Percentiles rank a stretch among this genome's conserved stretches.
phyloP scores from a whole-genome alignment of 1,140 invertebrate genomes.

The Apis cerana region DNA sequence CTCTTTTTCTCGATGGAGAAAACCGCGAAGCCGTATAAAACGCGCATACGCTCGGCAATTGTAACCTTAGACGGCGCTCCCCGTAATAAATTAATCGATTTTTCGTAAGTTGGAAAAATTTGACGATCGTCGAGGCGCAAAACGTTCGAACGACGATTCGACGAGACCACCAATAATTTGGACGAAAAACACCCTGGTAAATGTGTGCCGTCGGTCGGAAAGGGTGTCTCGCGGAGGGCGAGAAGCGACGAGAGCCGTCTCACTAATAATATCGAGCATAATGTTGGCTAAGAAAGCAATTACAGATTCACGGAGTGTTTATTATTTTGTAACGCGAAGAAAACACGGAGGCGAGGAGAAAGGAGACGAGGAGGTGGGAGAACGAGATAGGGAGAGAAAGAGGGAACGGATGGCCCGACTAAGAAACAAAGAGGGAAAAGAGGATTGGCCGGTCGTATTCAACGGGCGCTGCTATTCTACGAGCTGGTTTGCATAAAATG shows the following conservation, averaged over 20 bases:
- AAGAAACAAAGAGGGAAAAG: not conserved
- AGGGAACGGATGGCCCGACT: not conserved
- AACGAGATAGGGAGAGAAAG: not conserved
- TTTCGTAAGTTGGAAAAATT: conserved; percentile 3
- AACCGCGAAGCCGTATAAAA: conserved; percentile 17
- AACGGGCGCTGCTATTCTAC: conserved; percentile 43
- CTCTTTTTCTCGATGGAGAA: not conserved
- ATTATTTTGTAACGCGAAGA: conserved; percentile 4
- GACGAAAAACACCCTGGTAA: not conserved
- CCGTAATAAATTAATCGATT: conserved; percentile 17
- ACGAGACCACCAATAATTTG: not conserved
- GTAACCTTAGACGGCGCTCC: not conserved
- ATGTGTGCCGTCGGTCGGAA: not conserved
- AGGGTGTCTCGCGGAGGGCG: too few species aligned
- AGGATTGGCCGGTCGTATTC: conserved; percentile 37
- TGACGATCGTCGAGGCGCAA: not conserved
- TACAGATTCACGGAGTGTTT: not conserved
- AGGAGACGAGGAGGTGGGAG: not conserved
- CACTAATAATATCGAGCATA: too few species aligned
- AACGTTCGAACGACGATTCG: not conserved
- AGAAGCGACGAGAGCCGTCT: too few species aligned
- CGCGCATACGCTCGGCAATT: not conserved
- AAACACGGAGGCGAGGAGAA: too few species aligned
- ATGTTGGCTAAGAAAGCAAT: not conserved
- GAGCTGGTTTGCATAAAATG: conserved; percentile 59